These are phyloP conservation scores for Australoheros scitulus DNA, from an alignment of 2,113 vertebrate species.

Conservation along the genomic window DNA sequence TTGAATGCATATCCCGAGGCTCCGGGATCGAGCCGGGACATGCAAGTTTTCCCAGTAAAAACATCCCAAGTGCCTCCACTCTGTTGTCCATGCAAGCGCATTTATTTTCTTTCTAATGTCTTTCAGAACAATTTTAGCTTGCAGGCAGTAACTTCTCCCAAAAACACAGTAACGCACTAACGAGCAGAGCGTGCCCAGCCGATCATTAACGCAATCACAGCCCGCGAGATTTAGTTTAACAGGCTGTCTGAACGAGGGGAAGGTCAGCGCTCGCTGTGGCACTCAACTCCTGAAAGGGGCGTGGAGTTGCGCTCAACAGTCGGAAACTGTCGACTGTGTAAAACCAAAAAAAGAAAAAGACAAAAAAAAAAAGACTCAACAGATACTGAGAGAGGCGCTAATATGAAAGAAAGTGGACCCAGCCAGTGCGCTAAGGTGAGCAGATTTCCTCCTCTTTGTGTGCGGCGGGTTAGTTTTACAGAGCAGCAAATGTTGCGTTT, in stretches of 20 bases:
- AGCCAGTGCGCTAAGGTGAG: neutral
- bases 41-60: neutral
- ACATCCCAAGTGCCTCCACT: neutral
- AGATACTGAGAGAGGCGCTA: neutral
- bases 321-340: slow-evolving; percentile 36
- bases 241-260: neutral
- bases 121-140: neutral
- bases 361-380: neutral
- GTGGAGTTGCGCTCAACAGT: slow-evolving; percentile 25
- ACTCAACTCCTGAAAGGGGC: slow-evolving; percentile 30
- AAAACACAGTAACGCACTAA: neutral
- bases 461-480: slow-evolving; percentile 11
- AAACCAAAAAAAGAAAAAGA: neutral
- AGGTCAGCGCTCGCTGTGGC: neutral
- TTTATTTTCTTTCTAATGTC: neutral
- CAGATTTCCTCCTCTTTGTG: neutral
- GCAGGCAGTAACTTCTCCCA: neutral
- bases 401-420: neutral
- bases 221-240: neutral
- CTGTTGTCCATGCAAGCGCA: neutral
- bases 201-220: neutral
- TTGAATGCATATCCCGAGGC: slow-evolving; percentile 44
- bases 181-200: neutral
- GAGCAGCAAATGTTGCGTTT: neutral
- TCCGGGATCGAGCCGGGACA: slow-evolving; percentile 62